These are phyloP conservation scores for Bemisia tabaci DNA, from an alignment of 1,140 invertebrate species.

Conservation along the genomic window DNA sequence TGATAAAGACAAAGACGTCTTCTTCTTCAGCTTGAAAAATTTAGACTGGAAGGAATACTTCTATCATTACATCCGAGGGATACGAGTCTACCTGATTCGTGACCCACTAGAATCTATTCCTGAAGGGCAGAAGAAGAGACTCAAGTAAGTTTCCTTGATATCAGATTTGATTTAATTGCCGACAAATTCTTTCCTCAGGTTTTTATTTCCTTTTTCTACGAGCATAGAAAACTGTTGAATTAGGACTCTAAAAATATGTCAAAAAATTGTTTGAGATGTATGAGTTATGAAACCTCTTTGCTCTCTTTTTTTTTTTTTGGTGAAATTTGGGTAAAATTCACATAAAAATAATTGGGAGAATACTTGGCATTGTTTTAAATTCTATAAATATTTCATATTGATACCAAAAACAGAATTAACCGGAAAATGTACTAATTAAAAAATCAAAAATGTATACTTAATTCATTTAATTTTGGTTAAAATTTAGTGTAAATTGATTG, in stretches of 20 bases:
- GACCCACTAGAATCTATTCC: constrained; percentile 5
- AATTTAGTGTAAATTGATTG: no score
- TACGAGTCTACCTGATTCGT: constrained; percentile 37
- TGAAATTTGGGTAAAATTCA: background rate
- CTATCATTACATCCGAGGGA: constrained; percentile 45
- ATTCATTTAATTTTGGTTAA: no score
- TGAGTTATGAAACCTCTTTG: no score
- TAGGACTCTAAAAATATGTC: background rate
- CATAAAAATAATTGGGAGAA: no score
- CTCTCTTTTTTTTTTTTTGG: background rate
- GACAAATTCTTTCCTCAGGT: background rate
- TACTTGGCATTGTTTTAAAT: no score
- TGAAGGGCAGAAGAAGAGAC: constrained; percentile 1
- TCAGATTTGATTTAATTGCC: background rate
- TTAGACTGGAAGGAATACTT: constrained; percentile 56
- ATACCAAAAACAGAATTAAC: no score
- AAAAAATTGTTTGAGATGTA: no score
- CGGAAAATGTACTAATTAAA: no score
- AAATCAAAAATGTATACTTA: no score
- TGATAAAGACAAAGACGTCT: constrained; percentile 42
- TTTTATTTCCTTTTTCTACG: background rate
- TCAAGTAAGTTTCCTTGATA: constrained; percentile 4
- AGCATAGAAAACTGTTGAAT: background rate
- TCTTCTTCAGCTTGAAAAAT: constrained; percentile 49
- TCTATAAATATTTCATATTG: no score